Conservation (phyloP, 2,797 vertebrate genomes). For the Sebastiscus albofasciatus region DNA sequence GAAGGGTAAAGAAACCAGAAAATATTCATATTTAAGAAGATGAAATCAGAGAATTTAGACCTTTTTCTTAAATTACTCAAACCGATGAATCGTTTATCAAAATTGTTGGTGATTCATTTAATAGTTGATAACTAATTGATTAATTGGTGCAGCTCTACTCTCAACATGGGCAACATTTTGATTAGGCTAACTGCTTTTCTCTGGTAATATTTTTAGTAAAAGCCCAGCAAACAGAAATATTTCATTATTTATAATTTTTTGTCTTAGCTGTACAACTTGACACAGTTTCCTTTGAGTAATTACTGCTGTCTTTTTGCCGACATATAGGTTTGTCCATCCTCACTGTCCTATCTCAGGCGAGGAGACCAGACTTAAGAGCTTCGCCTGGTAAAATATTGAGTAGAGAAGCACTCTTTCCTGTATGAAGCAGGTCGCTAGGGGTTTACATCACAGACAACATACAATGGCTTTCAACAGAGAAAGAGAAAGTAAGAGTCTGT, state of each 20-base stretch:
- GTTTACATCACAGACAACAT: constrained; percentile 36
- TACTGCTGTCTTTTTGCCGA: constrained; percentile 3
- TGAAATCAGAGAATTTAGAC: no score
- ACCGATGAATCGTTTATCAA: no score
- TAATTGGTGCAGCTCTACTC: no score
- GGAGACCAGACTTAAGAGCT: constrained; percentile 31
- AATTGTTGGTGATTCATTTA: no score
- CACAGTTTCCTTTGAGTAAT: constrained; percentile 18
- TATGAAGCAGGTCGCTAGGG: constrained; percentile 25
- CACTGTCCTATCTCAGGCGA: background rate
- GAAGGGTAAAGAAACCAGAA: no score
- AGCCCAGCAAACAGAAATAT: background rate
- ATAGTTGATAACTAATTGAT: no score
- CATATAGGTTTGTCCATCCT: constrained; percentile 15
- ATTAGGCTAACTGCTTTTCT: background rate
- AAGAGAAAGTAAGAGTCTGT: background rate
- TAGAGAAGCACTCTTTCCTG: constrained; percentile 45
- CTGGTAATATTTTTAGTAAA: background rate
- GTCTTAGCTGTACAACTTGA: background rate
- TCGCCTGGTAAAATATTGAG: constrained; percentile 65
- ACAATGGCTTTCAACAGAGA: constrained; percentile 45
- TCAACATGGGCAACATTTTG: background rate
- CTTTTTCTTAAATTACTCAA: no score
- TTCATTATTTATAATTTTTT: constrained; percentile 14
- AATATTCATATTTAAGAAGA: no score